phyloP scores from a whole-genome alignment of 1,140 invertebrate species.

The Trachymyrmex septentrionalis region DNA sequence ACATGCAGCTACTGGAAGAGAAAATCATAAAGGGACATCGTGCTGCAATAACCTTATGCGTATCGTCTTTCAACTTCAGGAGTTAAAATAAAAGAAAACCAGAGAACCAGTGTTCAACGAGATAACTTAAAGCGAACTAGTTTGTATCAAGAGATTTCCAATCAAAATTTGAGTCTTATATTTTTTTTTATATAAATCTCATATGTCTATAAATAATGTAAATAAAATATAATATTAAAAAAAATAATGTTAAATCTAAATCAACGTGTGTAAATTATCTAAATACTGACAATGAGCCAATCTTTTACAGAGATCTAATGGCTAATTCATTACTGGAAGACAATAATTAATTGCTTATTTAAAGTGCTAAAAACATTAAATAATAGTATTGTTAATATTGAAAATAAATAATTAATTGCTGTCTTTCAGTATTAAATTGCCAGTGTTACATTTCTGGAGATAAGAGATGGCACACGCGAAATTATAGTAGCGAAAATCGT shows the following conservation, averaged over 20 bases:
- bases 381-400: too few species aligned
- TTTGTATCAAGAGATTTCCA: not conserved
- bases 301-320: too few species aligned
- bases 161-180: not conserved
- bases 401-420: too few species aligned
- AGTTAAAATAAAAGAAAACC: not conserved
- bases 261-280: not conserved
- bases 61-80: not conserved
- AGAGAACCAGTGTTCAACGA: not conserved
- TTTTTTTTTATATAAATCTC: not conserved
- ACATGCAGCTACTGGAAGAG: not conserved
- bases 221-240: not conserved
- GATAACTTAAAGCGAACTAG: not conserved
- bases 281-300: not conserved
- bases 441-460: too few species aligned
- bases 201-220: not conserved
- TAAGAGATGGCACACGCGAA: not conserved
- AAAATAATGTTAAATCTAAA: not conserved
- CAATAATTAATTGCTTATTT: too few species aligned
- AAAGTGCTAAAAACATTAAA: too few species aligned
- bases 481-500: not conserved
- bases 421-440: too few species aligned
- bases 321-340: too few species aligned
- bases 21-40: slow-evolving; percentile 11
- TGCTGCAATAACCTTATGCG: not conserved